Conservation (phyloP, 2,113 vertebrate species). For the Etia nguti region DNA sequence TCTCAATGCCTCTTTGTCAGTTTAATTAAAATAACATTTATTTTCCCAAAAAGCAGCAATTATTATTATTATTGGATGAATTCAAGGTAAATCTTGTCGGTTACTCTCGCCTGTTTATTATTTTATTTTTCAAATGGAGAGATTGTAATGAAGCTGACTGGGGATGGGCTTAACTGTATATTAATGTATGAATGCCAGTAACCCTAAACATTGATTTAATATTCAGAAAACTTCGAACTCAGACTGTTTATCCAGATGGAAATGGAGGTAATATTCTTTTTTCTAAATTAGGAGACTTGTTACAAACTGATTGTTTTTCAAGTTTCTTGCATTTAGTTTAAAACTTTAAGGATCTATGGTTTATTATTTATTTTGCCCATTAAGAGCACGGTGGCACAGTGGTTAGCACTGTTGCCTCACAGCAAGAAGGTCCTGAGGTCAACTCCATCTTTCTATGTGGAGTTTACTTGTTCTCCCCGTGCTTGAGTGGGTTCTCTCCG, state of each 20-base stretch:
- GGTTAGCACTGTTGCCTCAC: not conserved
- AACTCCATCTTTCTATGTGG: not conserved
- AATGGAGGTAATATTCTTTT: not conserved
- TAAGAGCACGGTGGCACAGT: not conserved
- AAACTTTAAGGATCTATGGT: not conserved
- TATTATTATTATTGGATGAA: not conserved
- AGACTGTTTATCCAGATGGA: not conserved
- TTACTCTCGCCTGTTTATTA: rapidly evolving
- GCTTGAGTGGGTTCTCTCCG: not conserved
- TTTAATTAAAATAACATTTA: not conserved
- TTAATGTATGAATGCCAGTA: not conserved
- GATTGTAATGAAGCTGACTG: not conserved
- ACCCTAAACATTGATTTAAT: not conserved
- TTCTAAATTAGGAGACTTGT: not conserved
- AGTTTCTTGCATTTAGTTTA: not conserved
- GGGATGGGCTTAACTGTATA: not conserved
- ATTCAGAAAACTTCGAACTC: not conserved
- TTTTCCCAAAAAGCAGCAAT: not conserved
- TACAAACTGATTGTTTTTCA: not conserved
- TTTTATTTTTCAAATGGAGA: not conserved
- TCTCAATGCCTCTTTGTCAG: conserved; percentile 8
- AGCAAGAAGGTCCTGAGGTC: not conserved
- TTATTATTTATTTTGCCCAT: not conserved
- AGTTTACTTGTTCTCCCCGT: not conserved
- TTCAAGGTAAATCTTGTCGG: rapidly evolving